These are phyloP conservation scores for Eudyptes chrysolophus DNA, from an alignment of 2,113 vertebrate genomes.

Conservation along the genomic window DNA sequence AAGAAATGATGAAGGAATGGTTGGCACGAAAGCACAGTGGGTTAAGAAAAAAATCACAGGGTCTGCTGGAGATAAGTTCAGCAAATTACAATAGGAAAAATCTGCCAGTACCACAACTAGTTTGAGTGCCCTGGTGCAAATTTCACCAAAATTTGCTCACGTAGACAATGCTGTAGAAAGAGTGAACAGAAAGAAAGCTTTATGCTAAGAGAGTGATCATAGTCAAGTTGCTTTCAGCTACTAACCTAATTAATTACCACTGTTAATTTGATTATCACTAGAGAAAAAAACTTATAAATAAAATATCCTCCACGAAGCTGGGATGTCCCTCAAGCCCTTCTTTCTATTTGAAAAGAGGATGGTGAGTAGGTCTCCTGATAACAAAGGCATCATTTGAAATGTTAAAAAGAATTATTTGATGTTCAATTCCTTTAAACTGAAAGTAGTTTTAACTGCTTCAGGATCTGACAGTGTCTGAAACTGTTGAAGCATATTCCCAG, in stretches of 20 bases:
- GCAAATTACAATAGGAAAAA: background rate
- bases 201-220: background rate
- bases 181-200: background rate
- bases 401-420: background rate
- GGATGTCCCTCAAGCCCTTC: background rate
- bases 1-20: background rate
- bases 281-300: conserved; percentile 9
- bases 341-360: background rate
- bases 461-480: background rate
- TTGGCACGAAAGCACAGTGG: background rate
- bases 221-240: background rate
- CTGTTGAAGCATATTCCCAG: background rate
- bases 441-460: background rate
- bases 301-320: background rate
- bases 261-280: background rate
- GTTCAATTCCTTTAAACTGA: background rate
- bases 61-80: background rate
- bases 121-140: background rate
- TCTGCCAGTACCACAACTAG: background rate
- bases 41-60: background rate
- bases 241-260: background rate
- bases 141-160: background rate
- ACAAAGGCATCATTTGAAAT: conserved; percentile 9
- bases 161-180: background rate
- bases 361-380: background rate